Base-by-base conservation (phyloP, 2,113 vertebrate species). In the Charadrius vociferus region DNA sequence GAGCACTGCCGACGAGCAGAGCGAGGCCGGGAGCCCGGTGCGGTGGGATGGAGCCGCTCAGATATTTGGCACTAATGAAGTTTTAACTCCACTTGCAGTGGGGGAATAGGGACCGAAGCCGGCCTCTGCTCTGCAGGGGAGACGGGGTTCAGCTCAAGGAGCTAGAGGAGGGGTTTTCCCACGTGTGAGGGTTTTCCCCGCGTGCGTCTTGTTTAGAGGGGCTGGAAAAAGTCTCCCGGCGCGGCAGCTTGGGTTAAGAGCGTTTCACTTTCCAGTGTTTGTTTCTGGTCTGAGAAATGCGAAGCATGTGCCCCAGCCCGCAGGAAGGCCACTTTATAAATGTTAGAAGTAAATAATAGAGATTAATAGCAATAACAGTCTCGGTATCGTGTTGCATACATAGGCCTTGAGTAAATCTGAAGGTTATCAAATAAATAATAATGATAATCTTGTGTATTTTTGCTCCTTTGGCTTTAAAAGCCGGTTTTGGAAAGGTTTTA, bases 61-160 rank as follows among this genome's bases (percentile, higher is more conserved):
- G 24, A 95, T 97, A 88, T 97, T 98, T 90, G 95, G 85, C 16
- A 88, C 98, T 58, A 97, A 97, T 82, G 73, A 67, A 30, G 97
- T 98, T 50, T 50, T 23, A 50, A 23, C 22, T 13, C 49, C 49
- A 17, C 49, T 12, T 50, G 22, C 49, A 13, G 34, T 72, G 82
- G 77, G 92, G 50, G 41, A 37, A 32, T 4, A 58, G 0, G 0
- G 52, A 45, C 74, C 4, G 4, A 22, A 56, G 41, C 23, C 3
- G 4, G 29, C 12, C 41, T 74, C 39, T n/a, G 43, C 70, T 53
- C 58, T 70, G 1, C 8, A 13, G 41, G 39, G 45, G 32, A 37
- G 20, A 30, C 0, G 2, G 36, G n/a, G 37, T 26, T 58, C 61
- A 47, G 72, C 37, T 55, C 29, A 3, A 14, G 63, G 50, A 50